Evolutionary conservation across 1,140 invertebrate genomes (phyloP).

Genomic region (Coptotermes formosanus): DNA sequence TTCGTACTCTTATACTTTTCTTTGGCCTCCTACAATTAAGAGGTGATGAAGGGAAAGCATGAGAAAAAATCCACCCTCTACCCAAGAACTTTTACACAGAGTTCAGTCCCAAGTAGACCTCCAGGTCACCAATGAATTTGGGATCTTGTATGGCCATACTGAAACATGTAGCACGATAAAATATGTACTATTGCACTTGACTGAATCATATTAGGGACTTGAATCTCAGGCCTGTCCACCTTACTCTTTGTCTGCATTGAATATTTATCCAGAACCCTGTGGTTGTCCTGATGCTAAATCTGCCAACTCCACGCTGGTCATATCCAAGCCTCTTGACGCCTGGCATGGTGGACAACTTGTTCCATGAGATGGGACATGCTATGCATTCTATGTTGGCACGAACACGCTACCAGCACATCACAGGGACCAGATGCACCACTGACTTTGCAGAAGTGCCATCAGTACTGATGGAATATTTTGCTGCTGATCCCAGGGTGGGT

Average conservation of each 20-base stretch:
- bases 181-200: too few species aligned
- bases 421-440: constrained; percentile 93
- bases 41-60: too few species aligned
- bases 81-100: too few species aligned
- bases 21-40: too few species aligned
- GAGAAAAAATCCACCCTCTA: too few species aligned
- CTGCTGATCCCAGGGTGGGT: constrained; percentile 77
- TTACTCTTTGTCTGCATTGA: constrained; percentile 32
- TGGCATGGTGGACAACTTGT: constrained; percentile 90
- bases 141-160: too few species aligned
- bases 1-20: too few species aligned
- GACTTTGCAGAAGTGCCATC: constrained; percentile 99
- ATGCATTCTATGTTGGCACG: constrained; percentile 98
- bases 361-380: constrained; percentile 99
- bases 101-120: too few species aligned
- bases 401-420: constrained; percentile 95
- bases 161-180: too few species aligned
- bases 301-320: constrained; percentile 70
- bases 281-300: constrained; percentile 91
- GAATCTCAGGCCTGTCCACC: too few species aligned
- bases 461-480: constrained; percentile 98
- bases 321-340: constrained; percentile 80
- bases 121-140: too few species aligned
- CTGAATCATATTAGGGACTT: too few species aligned
- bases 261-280: constrained; percentile 70